Percentiles rank a stretch among this genome's conserved stretches.
Conservation (phyloP, 2,113 vertebrate species). For the Jacana jacana region DNA sequence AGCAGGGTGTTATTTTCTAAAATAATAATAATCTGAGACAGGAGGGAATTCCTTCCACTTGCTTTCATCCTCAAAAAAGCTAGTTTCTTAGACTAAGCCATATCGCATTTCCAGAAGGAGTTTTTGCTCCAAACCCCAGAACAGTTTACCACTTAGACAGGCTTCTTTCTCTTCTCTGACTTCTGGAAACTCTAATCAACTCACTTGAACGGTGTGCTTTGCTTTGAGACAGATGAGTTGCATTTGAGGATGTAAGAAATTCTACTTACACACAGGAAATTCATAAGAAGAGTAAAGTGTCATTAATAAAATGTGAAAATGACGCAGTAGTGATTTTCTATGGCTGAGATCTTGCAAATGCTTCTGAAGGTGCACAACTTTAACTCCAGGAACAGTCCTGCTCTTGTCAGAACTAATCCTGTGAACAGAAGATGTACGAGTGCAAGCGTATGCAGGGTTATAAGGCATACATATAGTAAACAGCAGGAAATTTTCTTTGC, state of each 20-base stretch:
- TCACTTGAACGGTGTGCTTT: neutral
- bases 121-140: neutral
- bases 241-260: neutral
- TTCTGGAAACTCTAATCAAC: neutral
- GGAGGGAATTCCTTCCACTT: constrained; percentile 4
- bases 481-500: neutral
- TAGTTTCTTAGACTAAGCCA: neutral
- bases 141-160: neutral
- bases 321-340: neutral
- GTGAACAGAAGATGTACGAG: neutral
- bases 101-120: neutral
- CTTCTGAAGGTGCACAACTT: neutral
- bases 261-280: neutral
- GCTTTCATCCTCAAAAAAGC: neutral
- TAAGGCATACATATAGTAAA: accelerated
- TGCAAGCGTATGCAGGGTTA: neutral
- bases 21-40: neutral
- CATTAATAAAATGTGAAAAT: neutral
- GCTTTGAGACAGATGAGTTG: neutral
- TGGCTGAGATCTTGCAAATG: neutral
- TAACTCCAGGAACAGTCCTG: neutral
- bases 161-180: neutral
- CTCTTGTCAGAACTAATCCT: neutral
- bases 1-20: constrained; percentile 3
- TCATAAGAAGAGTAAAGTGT: neutral